Conservation (phyloP, 2,797 vertebrate species). For the Sciaenops ocellatus region DNA sequence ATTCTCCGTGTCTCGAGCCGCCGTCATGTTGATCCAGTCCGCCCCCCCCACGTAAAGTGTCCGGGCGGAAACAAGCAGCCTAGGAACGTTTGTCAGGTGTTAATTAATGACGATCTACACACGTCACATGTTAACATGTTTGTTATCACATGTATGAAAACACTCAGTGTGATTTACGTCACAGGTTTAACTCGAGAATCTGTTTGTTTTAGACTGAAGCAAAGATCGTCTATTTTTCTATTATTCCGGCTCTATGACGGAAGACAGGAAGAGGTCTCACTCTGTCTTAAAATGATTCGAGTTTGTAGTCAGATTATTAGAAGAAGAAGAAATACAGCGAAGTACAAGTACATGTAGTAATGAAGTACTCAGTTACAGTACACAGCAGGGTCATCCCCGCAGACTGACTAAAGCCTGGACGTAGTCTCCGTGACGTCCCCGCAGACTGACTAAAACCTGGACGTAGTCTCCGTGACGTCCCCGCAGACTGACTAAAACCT, state of each 20-base stretch:
- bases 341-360: neutral
- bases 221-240: slow-evolving; percentile 40
- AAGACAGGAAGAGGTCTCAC: slow-evolving; percentile 13
- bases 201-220: neutral
- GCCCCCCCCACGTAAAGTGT: neutral
- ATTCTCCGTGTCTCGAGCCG: slow-evolving; percentile 14
- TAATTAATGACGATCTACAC: neutral
- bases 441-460: too few species aligned
- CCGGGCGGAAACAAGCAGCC: slow-evolving; percentile 68
- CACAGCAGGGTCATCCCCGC: neutral
- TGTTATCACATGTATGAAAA: neutral
- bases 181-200: neutral
- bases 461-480: too few species aligned
- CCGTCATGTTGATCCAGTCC: slow-evolving; percentile 73
- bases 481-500: too few species aligned
- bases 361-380: neutral
- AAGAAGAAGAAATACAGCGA: too few species aligned
- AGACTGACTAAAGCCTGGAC: too few species aligned
- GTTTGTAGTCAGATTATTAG: neutral
- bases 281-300: neutral
- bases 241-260: accelerated
- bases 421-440: too few species aligned
- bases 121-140: accelerated
- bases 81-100: slow-evolving; percentile 14
- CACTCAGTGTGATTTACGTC: accelerated